Conservation (phyloP, 2,113 vertebrate genomes). For the Cyanoramphus novaezelandiae region DNA sequence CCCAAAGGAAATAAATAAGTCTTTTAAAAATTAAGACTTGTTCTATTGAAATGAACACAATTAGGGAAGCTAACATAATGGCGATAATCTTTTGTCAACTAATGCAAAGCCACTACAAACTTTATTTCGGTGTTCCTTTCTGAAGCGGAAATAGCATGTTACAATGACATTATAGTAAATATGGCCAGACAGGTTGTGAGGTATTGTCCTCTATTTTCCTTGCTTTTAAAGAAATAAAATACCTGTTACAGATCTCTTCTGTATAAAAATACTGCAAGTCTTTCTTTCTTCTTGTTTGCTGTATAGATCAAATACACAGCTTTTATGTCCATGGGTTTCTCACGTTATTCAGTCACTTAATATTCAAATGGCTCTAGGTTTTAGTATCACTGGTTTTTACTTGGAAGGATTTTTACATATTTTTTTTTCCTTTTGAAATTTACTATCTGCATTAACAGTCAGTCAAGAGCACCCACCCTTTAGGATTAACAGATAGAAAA, state of each 20-base stretch:
- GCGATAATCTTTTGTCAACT: constrained; percentile 55
- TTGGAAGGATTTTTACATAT: constrained; percentile 55
- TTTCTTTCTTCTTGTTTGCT: constrained; percentile 66
- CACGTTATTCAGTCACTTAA: constrained; percentile 50
- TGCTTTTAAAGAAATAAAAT: constrained; percentile 80
- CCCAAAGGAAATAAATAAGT: constrained; percentile 77
- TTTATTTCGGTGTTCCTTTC: constrained; percentile 63
- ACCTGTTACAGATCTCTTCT: constrained; percentile 75
- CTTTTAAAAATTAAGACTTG: constrained; percentile 69
- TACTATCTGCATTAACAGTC: constrained; percentile 56
- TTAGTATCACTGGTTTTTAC: constrained; percentile 61
- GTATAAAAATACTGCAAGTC: constrained; percentile 80
- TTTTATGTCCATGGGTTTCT: constrained; percentile 36
- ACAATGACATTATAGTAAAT: constrained; percentile 73
- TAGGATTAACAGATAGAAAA: constrained; percentile 71
- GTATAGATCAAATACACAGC: constrained; percentile 59
- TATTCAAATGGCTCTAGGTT: constrained; percentile 74
- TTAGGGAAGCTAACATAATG: constrained; percentile 63
- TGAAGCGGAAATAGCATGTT: constrained; percentile 65
- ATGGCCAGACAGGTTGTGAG: constrained; percentile 76
- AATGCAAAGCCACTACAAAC: constrained; percentile 67
- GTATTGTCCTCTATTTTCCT: constrained; percentile 75
- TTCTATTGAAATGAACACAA: constrained; percentile 65
- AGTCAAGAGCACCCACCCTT: constrained; percentile 68
- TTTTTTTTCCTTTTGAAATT: constrained; percentile 16